Base-by-base conservation (phyloP, 2,113 vertebrate genomes). In the Serilophus lunatus region DNA sequence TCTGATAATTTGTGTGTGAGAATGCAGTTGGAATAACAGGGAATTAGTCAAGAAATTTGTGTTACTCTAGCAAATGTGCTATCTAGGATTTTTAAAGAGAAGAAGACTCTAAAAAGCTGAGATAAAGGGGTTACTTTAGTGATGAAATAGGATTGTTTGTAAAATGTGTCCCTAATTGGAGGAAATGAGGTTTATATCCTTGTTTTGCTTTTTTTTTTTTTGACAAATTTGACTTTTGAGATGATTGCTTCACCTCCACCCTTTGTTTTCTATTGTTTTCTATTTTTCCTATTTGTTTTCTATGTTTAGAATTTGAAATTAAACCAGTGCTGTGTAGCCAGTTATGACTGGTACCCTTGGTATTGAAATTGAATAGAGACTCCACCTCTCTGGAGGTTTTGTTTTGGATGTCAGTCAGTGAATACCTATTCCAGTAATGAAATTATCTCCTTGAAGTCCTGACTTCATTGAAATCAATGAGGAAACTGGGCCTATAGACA, bases 81-180 rank as follows among this genome's bases (percentile, higher is more conserved):
- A 10, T 56, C 29, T 69, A 85, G 53, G 71, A 49, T 72, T 83
- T 88, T 83, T 71, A 70, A 35, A 71, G 26, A 54, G 42, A 50
- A 11, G 50, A 14, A 59, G 63, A 44, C n/a, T 45, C 29, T 71
- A 25, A 82, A 81, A 84, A 59, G 13, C 25, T 75, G 44, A 64
- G 71, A 20, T 49, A 29, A 51, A 36, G 65, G 18, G 6, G 20
- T 75, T 75, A 13, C 25, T 56, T 40, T 42, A 86, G 22, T 81
- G 31, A 51, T 51, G 40, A 51, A 80, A 24, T 20, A 60, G 56
- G n/a, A 56, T 45, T 38, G 19, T 28, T 72, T 69, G 36, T 76
- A 60, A 4, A 33, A 42, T 15, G 29, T 69, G 0, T 36, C 12
- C 28, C 5, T 57, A 13, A 19, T 4, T 53, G 15, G 23, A n/a